Evolutionary conservation across 2,888 invertebrate genomes (phyloP), one percentile per base, ranked within the genome.

Genomic region (Eulithis prunata): DNA sequence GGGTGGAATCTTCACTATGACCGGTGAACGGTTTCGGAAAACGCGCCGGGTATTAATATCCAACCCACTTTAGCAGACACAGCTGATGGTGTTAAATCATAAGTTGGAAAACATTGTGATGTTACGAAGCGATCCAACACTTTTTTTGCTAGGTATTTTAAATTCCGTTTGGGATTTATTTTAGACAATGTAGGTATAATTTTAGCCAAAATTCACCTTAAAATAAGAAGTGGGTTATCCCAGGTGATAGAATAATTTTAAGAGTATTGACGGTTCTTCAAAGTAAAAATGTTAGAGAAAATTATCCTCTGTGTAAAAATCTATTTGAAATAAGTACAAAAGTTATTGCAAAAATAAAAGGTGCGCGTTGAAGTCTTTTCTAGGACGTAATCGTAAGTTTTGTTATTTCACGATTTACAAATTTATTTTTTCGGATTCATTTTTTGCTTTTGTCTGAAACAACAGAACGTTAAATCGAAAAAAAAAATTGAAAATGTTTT

Each of bases 31-130:
- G 79, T 83, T 87, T 85, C 78, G 80, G 85, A 81, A 84, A 85
- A 82, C 72, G 75, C 67, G 57, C 57, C 68, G 70, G 61, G 68
- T 74, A 73, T 71, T 78, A 84, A 82, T 88, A 88, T 86, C 87
- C 81, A 77, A 76, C 81, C 80, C 76, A 79, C 75, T 76, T 75
- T 72, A 70, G 66, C 69, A 62, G 67, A 73, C 58, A 79, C 91
- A 90, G 89, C 89, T 90, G 91, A 86, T 83, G 75, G 75, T 74
- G 76, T 82, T 87, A 80, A 87, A 88, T 88, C 85, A 85, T 82
- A 68, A 57, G 58, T 53, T 58, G n/a, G 61, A 62, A 69, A 71
- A 66, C 57, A 60, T 46, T 66, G 67, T 82, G 79, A 82, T 70
- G 79, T 78, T 81, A 82, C 70, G 55, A 57, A 21, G 21, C 21